Conservation (phyloP, 2,888 invertebrate species). For the Rhyacophila evoluta region DNA sequence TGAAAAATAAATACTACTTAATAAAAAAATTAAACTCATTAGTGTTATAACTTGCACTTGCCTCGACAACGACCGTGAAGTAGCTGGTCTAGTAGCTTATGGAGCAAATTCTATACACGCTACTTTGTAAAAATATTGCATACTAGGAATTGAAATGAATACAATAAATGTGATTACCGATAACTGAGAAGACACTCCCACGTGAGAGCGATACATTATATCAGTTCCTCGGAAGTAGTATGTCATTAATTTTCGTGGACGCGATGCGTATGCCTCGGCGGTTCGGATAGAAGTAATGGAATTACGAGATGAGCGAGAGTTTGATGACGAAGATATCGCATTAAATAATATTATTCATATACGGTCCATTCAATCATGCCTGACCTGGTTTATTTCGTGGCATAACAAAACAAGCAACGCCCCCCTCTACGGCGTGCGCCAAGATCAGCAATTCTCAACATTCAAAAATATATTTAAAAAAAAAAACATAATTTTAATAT, state of each 20-base stretch:
- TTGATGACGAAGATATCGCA: conserved; percentile 1
- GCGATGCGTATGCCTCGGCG: neutral
- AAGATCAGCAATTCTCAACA: neutral
- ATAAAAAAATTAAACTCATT: too few relatives aligned
- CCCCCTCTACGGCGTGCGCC: neutral
- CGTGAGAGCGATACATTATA: neutral
- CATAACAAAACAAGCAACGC: neutral
- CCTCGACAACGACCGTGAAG: too few relatives aligned
- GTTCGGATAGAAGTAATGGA: neutral
- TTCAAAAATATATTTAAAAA: neutral
- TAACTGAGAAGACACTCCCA: too few relatives aligned
- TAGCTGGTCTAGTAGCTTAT: too few relatives aligned
- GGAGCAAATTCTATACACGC: too few relatives aligned
- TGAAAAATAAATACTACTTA: too few relatives aligned
- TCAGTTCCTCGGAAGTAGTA: neutral
- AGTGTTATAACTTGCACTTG: too few relatives aligned
- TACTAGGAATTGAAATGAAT: too few relatives aligned
- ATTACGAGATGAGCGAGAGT: conserved; percentile 2
- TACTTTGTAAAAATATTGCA: too few relatives aligned
- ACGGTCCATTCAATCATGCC: conserved; percentile 16
- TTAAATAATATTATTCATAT: neutral
- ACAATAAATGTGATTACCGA: too few relatives aligned
- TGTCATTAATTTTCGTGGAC: neutral
- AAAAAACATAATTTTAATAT: too few relatives aligned
- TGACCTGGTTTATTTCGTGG: conserved; percentile 15